phyloP scores from a whole-genome alignment of 1,140 invertebrate species.

The Drosophila mauritiana region DNA sequence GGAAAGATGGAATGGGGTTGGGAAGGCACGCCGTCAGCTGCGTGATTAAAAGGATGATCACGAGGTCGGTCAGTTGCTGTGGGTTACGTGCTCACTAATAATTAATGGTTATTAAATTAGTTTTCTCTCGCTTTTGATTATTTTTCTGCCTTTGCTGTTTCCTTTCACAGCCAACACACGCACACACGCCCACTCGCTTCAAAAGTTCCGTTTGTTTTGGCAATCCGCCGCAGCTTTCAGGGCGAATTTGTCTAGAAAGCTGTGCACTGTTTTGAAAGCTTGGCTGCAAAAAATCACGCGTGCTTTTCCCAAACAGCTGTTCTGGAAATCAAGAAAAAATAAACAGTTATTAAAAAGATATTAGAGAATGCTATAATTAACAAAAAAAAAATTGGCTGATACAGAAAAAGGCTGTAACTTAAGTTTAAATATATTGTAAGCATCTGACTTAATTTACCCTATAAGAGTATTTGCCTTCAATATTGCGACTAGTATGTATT shows the following conservation, averaged over 20 bases:
- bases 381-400: too few species aligned
- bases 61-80: not conserved
- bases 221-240: not conserved
- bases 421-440: too few species aligned
- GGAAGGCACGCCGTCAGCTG: not conserved
- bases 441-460: too few species aligned
- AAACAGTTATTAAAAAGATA: too few species aligned
- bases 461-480: too few species aligned
- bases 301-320: not conserved
- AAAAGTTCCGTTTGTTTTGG: constrained; percentile 2
- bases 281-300: too few species aligned
- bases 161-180: constrained; percentile 12
- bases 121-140: not conserved
- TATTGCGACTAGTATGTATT: too few species aligned
- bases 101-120: not conserved
- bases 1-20: not conserved
- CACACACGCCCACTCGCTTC: constrained; percentile 22
- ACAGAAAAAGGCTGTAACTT: too few species aligned
- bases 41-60: not conserved
- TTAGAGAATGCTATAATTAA: too few species aligned
- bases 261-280: not conserved
- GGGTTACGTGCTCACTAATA: not conserved
- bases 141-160: constrained; percentile 1
- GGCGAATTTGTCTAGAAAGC: not conserved
- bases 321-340: too few species aligned